Base-by-base conservation (phyloP, 37 sponge, comb jelly and placozoan species). In the Dysidea cf. avara region DNA sequence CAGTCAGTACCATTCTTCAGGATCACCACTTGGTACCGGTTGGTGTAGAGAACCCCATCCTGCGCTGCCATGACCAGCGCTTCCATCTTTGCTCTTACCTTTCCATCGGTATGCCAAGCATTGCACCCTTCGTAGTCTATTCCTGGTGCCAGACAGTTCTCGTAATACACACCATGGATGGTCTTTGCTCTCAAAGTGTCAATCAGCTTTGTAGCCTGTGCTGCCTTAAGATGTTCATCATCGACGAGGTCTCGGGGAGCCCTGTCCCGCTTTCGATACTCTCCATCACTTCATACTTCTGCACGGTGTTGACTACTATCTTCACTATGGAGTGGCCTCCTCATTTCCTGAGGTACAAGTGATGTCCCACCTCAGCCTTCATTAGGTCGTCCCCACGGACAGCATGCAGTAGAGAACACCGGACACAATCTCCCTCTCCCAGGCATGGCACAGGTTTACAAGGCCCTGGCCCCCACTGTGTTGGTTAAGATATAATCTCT, bases 21-120 rank as follows among this genome's bases (percentile, higher is more conserved):
- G 24, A 37, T 6, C 5, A 6, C 39, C 3, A 7, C 24, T 67
- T 46, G 6, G n/a, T 21, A 46, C 22, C 25, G 21, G 24, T 46
- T 36, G 2, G 78, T 78, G 48, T 53, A 31, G 29, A 67, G 50
- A 0, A 66, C 47, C 3, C 63, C 68, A 56, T 78, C 68, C 32
- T 78, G 78, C 4, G 49, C 68, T 28, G 78, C 78, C 2, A 67
- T 7, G 11, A 67, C 55, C 43, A 78, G 33, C 1, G 56, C 48
- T 46, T 63, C 64, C 26, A 33, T 63, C 7, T 24, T 6, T 18
- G 34, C n/a, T 63, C 64, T 3, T 28, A 63, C 9, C 24, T 12
- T 24, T 6, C 64, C 64, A 20, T 63, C 29, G 5, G 21, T 21
- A 3, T 39, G 49, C 68, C 68, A 67, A 20, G 31, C 36, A 33